Conservation (phyloP, 1,140 invertebrate genomes). For the Pararge aegeria region DNA sequence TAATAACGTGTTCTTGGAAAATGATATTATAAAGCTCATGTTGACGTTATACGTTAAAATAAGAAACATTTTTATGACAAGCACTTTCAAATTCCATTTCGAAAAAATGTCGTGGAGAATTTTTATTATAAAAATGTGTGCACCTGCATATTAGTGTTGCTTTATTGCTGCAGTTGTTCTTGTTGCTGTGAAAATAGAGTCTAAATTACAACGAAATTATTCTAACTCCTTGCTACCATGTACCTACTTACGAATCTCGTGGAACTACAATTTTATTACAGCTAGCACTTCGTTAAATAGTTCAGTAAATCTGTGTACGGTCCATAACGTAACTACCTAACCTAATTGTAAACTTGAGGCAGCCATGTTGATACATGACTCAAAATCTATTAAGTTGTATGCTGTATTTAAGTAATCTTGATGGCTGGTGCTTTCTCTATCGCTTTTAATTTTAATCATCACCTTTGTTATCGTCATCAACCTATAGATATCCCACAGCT, state of each 20-base stretch:
- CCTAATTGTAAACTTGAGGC: too few relatives aligned
- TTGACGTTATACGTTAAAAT: neutral
- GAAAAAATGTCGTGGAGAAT: neutral
- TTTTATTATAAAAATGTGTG: slow-evolving; percentile 1
- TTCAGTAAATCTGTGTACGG: neutral
- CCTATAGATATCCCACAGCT: too few relatives aligned
- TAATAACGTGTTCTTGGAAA: neutral
- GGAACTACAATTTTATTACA: neutral
- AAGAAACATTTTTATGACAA: neutral
- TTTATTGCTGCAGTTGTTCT: neutral
- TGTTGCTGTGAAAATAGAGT: neutral
- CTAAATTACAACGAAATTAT: neutral
- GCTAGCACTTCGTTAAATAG: neutral
- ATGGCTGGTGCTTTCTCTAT: too few relatives aligned
- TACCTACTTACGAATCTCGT: neutral
- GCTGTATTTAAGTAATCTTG: too few relatives aligned
- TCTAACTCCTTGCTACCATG: neutral
- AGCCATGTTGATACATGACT: too few relatives aligned
- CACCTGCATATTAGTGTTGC: neutral
- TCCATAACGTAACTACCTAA: neutral
- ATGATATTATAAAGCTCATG: neutral
- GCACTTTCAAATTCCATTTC: neutral
- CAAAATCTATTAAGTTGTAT: too few relatives aligned
- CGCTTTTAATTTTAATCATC: too few relatives aligned
- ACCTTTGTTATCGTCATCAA: too few relatives aligned